phyloP scores from a whole-genome alignment of 2,797 vertebrate species.

The Prionace glauca region DNA sequence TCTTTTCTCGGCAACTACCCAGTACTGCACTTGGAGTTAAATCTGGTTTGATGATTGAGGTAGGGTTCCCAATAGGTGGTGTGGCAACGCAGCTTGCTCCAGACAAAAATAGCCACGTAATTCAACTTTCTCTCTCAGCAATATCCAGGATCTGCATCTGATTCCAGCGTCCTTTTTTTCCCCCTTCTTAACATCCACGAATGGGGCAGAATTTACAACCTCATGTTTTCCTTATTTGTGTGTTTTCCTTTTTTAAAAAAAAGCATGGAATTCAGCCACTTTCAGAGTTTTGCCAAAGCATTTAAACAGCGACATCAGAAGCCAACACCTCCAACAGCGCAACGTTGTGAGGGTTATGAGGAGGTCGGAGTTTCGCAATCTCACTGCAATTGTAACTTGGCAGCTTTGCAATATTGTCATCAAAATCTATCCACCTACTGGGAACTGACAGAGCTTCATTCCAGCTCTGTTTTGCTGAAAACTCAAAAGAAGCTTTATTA shows the following conservation, averaged over 20 bases:
- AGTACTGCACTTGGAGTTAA: not conserved
- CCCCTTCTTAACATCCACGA: not conserved
- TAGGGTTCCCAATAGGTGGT: conserved; percentile 20
- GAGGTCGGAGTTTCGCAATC: not conserved
- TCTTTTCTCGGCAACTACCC: not conserved
- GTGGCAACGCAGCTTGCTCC: not conserved
- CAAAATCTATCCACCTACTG: conserved; percentile 19
- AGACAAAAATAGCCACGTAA: conserved; percentile 20
- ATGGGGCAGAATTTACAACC: not conserved
- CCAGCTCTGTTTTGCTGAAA: not conserved
- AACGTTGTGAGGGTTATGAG: not conserved
- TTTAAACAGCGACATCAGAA: not conserved
- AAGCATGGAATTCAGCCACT: not conserved
- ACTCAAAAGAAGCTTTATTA: not conserved
- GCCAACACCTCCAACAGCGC: not conserved
- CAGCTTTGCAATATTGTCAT: conserved; percentile 16
- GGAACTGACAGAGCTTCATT: conserved; percentile 1
- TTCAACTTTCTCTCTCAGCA: conserved; percentile 10
- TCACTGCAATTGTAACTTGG: conserved; percentile 15
- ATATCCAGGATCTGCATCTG: not conserved
- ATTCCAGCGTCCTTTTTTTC: not conserved
- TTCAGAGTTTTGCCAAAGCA: not conserved
- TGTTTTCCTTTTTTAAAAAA: not conserved
- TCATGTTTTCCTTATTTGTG: not conserved
- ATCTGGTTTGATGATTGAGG: conserved; percentile 7